Conservation (phyloP, 2,113 vertebrate genomes). For the Lepus timidus region DNA sequence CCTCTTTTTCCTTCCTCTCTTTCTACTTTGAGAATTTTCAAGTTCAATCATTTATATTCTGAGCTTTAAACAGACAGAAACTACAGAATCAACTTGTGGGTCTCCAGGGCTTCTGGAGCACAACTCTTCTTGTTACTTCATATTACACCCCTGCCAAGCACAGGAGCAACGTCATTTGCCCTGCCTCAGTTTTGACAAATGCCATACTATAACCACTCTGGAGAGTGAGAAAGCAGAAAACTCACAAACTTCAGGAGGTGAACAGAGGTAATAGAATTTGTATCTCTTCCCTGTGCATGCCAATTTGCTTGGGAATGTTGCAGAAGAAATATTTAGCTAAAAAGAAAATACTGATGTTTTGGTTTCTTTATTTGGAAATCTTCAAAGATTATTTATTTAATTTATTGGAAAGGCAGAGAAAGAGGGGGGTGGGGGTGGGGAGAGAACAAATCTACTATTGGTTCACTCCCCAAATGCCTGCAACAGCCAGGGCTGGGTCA, state of each 20-base stretch:
- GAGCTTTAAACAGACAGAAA: conserved; percentile 1
- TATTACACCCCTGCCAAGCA: background rate
- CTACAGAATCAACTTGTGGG: background rate
- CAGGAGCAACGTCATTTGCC: background rate
- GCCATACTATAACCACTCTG: background rate
- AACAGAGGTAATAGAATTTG: background rate
- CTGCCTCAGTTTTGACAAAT: conserved; percentile 2
- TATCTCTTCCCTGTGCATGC: background rate
- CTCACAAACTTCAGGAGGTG: background rate
- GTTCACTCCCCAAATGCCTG: no score
- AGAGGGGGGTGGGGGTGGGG: background rate
- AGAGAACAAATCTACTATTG: no score
- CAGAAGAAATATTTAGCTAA: background rate
- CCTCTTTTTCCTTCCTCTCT: background rate
- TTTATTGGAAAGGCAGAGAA: no score
- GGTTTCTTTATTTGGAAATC: background rate
- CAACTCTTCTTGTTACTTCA: background rate
- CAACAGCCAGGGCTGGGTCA: no score
- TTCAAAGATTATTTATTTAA: background rate
- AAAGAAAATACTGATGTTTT: background rate
- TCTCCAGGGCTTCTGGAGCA: background rate
- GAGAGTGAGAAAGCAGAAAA: background rate
- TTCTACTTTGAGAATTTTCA: background rate
- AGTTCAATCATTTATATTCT: background rate
- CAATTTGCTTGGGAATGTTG: background rate